Evolutionary conservation across 30 jellyfish, hydroid and myxozoan genomes (phyloP), one percentile per base, ranked within the genome.

Genomic region (Pelagia noctiluca): DNA sequence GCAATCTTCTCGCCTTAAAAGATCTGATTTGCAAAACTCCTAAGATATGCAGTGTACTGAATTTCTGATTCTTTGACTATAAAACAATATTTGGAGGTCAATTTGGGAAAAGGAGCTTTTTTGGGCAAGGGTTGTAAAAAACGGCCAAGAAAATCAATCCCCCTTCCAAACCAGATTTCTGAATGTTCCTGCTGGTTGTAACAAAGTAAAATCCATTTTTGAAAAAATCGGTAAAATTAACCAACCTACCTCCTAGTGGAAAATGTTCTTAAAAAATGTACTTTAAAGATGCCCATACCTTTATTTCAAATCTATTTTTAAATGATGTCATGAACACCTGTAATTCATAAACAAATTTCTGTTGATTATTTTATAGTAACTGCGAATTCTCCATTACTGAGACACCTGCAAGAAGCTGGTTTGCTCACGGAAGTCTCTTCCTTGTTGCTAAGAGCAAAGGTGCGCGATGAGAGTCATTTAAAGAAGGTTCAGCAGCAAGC

Each of bases 401-500:
- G 54, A 23, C 99, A 94, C 68, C 84, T 94, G 70, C 89, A 71
- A 60, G 97, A 94, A 66, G 99, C 99, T 78, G 99, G 99, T 24
- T 86, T 94, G n/a, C 86, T 94, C 11, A 87, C 94, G 23, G 99
- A 94, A 75, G 99, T 94, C 4, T 94, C 99, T 2, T 79, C 96
- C 24, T 71, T 94, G 22, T 62, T 94, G 76, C 81, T 79, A 16
- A 89, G 99, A 60, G 99, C 99, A 2, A 94, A 94, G 79, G 94
- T 84, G 5, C 88, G 99, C 19, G 99, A 94, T 70, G 99, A 94
- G 71, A 88, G 96, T 18, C 99, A 94, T 33, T 86, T 94, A 53
- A 78, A 87, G 47, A 75, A 96, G 65, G 65, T 88, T 18, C 99
- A 94, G 48, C 99, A 94, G 66, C 99, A 94, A 78, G 99, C 99